These are phyloP conservation scores for Ptycholaimellus sp. DNA, from an alignment of 2,888 invertebrate species.

Conservation along the genomic window DNA sequence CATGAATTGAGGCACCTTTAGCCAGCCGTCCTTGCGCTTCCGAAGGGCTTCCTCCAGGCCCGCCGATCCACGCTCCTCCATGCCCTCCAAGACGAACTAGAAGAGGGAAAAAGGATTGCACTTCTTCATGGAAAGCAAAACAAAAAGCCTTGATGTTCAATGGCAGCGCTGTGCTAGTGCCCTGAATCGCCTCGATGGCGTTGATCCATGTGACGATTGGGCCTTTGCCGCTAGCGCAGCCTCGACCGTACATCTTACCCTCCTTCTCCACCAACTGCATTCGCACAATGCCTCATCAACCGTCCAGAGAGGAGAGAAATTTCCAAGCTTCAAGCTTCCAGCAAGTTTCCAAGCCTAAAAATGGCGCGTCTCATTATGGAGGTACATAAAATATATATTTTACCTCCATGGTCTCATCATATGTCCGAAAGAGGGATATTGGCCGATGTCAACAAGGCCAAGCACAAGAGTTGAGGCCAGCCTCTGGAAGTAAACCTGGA, in stretches of 20 bases:
- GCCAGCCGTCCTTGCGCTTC: constrained; percentile 47
- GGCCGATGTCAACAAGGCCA: too few relatives aligned
- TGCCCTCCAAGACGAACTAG: constrained; percentile 76
- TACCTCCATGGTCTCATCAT: too few relatives aligned
- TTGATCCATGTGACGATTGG: constrained; percentile 81
- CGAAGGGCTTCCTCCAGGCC: constrained; percentile 66
- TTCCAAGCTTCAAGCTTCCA: too few relatives aligned
- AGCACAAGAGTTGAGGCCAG: too few relatives aligned
- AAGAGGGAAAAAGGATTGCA: constrained; percentile 2
- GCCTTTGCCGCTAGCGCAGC: constrained; percentile 74
- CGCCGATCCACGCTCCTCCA: constrained; percentile 91
- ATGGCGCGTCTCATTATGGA: too few relatives aligned
- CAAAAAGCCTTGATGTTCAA: constrained; percentile 39
- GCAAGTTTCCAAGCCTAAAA: too few relatives aligned
- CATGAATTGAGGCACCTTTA: too few relatives aligned
- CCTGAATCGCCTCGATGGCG: constrained; percentile 63
- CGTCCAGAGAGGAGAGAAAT: too few relatives aligned
- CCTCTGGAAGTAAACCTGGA: too few relatives aligned
- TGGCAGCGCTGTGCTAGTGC: constrained; percentile 40
- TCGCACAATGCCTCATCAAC: too few relatives aligned
- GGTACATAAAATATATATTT: too few relatives aligned
- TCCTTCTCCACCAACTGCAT: constrained; percentile 57
- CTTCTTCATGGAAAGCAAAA: neutral
- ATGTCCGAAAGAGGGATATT: too few relatives aligned
- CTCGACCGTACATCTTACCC: constrained; percentile 69